phyloP scores from a whole-genome alignment of 2,888 invertebrate genomes.

The Dryadula phaetusa region DNA sequence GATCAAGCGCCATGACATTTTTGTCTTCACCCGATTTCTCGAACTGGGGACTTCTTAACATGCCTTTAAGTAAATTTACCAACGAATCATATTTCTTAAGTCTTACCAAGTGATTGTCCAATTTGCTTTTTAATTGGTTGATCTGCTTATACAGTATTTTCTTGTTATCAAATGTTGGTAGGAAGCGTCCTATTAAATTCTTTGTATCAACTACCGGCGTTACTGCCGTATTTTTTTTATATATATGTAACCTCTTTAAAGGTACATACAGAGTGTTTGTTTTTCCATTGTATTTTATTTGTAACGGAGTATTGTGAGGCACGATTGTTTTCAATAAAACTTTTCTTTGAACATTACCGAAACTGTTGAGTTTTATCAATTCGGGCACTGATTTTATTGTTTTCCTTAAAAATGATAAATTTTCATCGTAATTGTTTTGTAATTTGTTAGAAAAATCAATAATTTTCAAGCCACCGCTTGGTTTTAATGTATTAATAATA shows the following conservation, averaged over 20 bases:
- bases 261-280: conserved; percentile 44
- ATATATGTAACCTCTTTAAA: conserved; percentile 42
- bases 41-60: conserved; percentile 30
- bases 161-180: neutral
- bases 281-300: conserved; percentile 41
- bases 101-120: conserved; percentile 21
- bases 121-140: neutral
- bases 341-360: conserved; percentile 22
- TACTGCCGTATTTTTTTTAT: conserved; percentile 18
- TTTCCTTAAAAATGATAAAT: neutral
- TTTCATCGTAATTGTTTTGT: neutral
- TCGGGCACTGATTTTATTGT: conserved; percentile 5
- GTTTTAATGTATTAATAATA: neutral
- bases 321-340: conserved; percentile 42
- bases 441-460: neutral
- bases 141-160: neutral
- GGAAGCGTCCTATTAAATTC: neutral
- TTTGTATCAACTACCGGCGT: neutral
- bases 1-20: conserved; percentile 36
- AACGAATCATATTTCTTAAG: conserved; percentile 34
- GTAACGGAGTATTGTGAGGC: conserved; percentile 40
- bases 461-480: neutral
- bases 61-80: conserved; percentile 29
- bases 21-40: conserved; percentile 44
- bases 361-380: neutral